Evolutionary conservation across 2,113 vertebrate genomes (phyloP).

Genomic region (Gnathonemus longibarbis): DNA sequence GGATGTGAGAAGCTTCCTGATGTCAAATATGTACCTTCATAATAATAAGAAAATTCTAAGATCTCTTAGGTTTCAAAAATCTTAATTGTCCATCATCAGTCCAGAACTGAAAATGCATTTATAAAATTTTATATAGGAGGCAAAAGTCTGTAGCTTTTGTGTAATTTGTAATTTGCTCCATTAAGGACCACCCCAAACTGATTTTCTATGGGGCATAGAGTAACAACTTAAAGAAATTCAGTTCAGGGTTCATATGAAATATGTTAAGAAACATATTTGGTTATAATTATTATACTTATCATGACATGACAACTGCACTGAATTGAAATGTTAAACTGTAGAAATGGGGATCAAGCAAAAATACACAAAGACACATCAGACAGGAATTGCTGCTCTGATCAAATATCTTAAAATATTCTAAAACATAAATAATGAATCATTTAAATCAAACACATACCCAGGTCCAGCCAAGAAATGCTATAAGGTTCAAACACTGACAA

Average conservation of each 20-base stretch:
- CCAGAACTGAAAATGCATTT: not conserved
- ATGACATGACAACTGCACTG: too few relatives aligned
- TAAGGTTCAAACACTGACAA: not conserved
- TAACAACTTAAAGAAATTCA: not conserved
- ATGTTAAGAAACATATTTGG: too few relatives aligned
- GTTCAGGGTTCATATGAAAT: not conserved
- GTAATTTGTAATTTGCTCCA: not conserved
- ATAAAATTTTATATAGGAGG: not conserved
- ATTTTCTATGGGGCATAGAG: not conserved
- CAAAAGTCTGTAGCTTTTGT: not conserved
- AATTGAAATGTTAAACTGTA: too few relatives aligned
- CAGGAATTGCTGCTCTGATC: too few relatives aligned
- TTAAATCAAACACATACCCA: not conserved
- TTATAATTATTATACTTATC: too few relatives aligned
- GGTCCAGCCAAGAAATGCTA: not conserved
- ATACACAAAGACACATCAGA: not conserved
- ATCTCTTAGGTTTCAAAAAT: not conserved
- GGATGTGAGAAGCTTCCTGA: not conserved
- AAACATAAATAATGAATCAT: not conserved
- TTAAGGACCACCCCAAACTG: not conserved
- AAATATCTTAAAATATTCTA: not conserved
- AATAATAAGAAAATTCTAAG: not conserved
- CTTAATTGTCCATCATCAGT: not conserved
- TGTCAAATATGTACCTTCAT: not conserved
- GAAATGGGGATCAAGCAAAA: not conserved